Conservation (phyloP, 2,888 invertebrate genomes). For the Zele albiditarsus region DNA sequence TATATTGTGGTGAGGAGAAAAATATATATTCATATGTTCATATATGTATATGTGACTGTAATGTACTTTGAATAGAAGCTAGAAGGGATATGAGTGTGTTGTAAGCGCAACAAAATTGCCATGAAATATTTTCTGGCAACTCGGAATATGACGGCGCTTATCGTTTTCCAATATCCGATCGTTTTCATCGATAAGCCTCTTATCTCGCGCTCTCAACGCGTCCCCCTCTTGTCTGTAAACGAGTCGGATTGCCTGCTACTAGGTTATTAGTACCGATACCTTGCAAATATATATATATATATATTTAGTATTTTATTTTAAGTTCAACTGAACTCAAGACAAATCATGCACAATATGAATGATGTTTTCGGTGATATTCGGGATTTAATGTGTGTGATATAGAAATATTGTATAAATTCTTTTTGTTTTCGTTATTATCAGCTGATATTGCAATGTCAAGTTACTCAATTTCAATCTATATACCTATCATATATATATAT, state of each 20-base stretch:
- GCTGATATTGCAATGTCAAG: too few species aligned
- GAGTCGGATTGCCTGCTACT: conserved; percentile 25
- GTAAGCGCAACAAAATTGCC: conserved; percentile 42
- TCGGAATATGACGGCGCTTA: conserved; percentile 42
- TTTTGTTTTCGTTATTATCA: neutral
- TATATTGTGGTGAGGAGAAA: conserved; percentile 5
- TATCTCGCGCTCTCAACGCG: conserved; percentile 45
- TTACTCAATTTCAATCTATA: too few species aligned
- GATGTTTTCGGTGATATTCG: neutral
- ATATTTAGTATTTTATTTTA: neutral
- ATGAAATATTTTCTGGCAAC: conserved; percentile 40
- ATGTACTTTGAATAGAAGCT: conserved; percentile 25
- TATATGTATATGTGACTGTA: conserved; percentile 9
- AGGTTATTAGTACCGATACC: conserved; percentile 29
- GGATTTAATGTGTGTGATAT: neutral
- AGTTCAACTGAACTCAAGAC: neutral
- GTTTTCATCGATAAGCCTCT: conserved; percentile 51
- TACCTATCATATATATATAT: too few species aligned
- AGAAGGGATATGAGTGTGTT: conserved; percentile 22
- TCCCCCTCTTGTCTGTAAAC: conserved; percentile 38
- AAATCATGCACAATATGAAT: neutral
- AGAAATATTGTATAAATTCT: neutral
- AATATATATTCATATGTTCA: conserved; percentile 8
- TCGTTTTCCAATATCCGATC: conserved; percentile 50
- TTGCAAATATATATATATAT: neutral